Evolutionary conservation across 2,113 vertebrate genomes (phyloP).

Genomic region (Pithys albifrons): DNA sequence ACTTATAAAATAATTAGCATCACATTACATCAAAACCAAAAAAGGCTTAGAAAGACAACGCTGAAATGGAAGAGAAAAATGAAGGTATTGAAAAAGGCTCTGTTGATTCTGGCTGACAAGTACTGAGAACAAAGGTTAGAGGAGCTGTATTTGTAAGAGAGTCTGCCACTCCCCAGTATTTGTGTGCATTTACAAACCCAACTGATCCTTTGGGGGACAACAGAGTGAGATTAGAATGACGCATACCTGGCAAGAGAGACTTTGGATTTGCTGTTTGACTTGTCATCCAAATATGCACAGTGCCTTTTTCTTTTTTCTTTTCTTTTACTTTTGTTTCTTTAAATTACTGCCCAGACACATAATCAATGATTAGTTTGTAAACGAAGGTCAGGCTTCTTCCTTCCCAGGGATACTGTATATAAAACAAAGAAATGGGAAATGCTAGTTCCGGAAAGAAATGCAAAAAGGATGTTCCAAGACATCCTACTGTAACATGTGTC

Average conservation of each 20-base stretch:
- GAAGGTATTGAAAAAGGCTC: background rate
- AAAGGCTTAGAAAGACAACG: background rate
- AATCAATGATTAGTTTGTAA: background rate
- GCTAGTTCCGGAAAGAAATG: background rate
- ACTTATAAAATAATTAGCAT: conserved; percentile 23
- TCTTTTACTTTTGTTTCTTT: background rate
- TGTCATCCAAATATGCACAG: background rate
- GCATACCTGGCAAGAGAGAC: background rate
- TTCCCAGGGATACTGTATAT: background rate
- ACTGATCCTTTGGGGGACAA: background rate
- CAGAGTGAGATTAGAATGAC: background rate
- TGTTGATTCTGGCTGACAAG: background rate
- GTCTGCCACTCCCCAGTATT: background rate
- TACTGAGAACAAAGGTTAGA: background rate
- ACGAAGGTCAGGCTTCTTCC: background rate
- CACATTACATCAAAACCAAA: background rate
- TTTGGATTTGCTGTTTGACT: background rate
- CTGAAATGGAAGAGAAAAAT: background rate
- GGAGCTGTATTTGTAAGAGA: background rate
- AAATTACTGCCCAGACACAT: background rate
- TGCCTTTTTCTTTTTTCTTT: background rate
- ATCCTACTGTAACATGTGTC: background rate
- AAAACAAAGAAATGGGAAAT: background rate
- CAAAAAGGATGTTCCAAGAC: background rate
- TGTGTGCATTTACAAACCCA: background rate